Base-by-base conservation (phyloP, 2,797 vertebrate species). In the Pangasius mekongensis region DNA sequence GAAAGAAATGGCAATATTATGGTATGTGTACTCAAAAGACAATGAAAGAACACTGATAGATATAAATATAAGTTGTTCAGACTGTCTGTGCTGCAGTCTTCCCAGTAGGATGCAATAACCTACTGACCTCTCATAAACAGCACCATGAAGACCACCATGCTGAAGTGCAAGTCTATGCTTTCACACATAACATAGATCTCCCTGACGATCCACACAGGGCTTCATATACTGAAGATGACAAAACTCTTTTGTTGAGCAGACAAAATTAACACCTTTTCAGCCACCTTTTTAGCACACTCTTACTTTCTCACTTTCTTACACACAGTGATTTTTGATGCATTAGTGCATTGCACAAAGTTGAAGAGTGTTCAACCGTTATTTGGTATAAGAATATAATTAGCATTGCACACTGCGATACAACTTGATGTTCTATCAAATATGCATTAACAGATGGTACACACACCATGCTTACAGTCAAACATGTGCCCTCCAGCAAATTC, bases 251-350 rank as follows among this genome's bases (percentile, higher is more conserved):
- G 93, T 95, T 92, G 89, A 93, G 94, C 89, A 87, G 90, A 93
- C 88, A 94, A 92, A 91, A 91, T 90, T 87, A 88, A 82, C 87
- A 88, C 90, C 86, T 74, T 83, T 80, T 62, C 36, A 36, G 36
- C 77, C 88, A 88, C 90, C 85, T 74, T 83, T 80, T 62, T 95
- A 95, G 92, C 93, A 60, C 93, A 89, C 92, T 30, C 39, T 73
- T 76, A 66, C 30, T 52, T 86, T 33, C 74, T 66, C 30, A 47
- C 58, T 84, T 62, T 49, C 39, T 58, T 58, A 56, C 60, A 69
- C 47, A 52, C 49, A 58, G 93, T 92, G 88, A 89, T 94, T 92
- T 93, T 94, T 94, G 94, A 94, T 94, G 94, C 94, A 95, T 95
- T 95, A 95, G 91, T 94, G 93, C 94, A 92, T 93, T 93, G 94